Evolutionary conservation across 2,888 invertebrate genomes (phyloP).

Genomic region (Amaurobius ferox): DNA sequence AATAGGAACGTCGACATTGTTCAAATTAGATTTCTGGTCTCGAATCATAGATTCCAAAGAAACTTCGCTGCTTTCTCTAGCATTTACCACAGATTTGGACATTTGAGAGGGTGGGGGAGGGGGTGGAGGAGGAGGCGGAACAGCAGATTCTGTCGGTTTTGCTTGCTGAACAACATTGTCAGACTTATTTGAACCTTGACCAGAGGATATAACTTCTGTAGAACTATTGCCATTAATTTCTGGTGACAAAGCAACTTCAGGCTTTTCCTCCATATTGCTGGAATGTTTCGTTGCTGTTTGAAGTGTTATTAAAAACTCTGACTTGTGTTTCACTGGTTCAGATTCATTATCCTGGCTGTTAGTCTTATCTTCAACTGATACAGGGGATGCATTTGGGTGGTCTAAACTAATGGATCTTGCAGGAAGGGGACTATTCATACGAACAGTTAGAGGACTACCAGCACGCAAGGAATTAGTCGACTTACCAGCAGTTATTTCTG

Average conservation of each 20-base stretch:
- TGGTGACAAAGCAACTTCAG: not conserved
- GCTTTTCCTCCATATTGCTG: not conserved
- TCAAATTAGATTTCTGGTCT: not conserved
- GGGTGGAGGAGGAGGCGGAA: constrained; percentile 42
- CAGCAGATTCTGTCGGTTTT: not conserved
- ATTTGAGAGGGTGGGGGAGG: constrained; percentile 18
- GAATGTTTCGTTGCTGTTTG: constrained; percentile 7
- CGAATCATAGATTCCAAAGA: constrained; percentile 35
- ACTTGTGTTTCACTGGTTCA: constrained; percentile 20
- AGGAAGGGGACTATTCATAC: constrained; percentile 19
- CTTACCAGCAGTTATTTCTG: constrained; percentile 45
- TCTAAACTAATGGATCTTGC: not conserved
- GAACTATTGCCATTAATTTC: not conserved
- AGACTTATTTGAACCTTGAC: not conserved
- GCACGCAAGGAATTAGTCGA: constrained; percentile 11
- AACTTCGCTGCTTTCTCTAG: not conserved
- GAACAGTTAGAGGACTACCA: constrained; percentile 33
- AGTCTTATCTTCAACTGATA: not conserved
- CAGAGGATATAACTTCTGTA: not conserved
- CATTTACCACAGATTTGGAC: too few species aligned
- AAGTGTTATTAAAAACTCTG: constrained; percentile 44
- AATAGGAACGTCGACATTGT: not conserved
- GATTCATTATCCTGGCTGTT: not conserved
- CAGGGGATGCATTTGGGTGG: too few species aligned
- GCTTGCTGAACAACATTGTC: not conserved